Percentiles rank a stretch among this genome's conserved stretches.
Evolutionary conservation across 2,797 vertebrate genomes (phyloP).

Genomic region (Phalanger gymnotis): DNA sequence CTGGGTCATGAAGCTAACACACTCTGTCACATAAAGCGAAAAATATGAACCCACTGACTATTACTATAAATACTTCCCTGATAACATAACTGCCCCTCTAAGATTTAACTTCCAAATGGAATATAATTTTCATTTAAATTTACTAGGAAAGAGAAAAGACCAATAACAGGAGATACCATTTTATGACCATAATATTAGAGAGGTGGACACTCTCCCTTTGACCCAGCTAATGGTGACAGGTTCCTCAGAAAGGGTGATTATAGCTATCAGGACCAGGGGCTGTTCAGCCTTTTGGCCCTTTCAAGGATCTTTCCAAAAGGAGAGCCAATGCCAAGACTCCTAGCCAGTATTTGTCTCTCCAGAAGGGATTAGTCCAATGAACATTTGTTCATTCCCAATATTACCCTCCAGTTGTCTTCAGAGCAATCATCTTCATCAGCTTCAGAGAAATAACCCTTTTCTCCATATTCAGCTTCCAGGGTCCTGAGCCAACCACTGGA

Average conservation of each 20-base stretch:
- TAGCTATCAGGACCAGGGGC: background rate
- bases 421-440: constrained; percentile 57
- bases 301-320: constrained; percentile 38
- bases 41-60: constrained; percentile 5
- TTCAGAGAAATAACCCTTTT: constrained; percentile 56
- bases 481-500: constrained; percentile 56
- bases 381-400: constrained; percentile 16
- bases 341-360: constrained; percentile 25
- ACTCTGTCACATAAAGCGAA: background rate
- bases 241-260: background rate
- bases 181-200: background rate
- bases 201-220: background rate
- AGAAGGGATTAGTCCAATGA: constrained; percentile 33
- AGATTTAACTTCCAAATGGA: constrained; percentile 18
- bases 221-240: background rate
- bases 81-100: background rate
- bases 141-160: constrained; percentile 23
- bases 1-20: background rate
- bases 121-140: constrained; percentile 13
- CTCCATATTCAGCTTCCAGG: constrained; percentile 45
- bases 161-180: background rate
- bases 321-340: constrained; percentile 4
- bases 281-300: constrained; percentile 22
- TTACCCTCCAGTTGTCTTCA: constrained; percentile 32
- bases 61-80: constrained; percentile 8